These are phyloP conservation scores for Hydriomena furcata DNA, from an alignment of 2,888 invertebrate species.

Conservation along the genomic window DNA sequence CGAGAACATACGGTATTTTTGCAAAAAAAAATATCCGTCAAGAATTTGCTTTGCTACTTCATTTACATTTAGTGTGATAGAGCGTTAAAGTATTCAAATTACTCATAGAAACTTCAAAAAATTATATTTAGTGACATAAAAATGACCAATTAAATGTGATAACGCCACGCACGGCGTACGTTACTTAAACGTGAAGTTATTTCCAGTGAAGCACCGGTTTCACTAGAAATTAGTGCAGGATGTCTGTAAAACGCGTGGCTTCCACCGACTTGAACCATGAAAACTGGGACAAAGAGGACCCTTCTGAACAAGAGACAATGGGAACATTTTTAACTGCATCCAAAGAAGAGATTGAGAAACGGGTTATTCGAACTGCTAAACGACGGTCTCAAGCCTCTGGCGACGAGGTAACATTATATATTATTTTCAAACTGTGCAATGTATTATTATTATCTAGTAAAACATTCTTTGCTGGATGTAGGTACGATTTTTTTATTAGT, in stretches of 20 bases:
- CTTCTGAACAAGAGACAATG: conserved; percentile 85
- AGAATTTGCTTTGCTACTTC: too few species aligned
- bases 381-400: conserved; percentile 73
- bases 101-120: too few species aligned
- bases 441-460: too few species aligned
- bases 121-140: too few species aligned
- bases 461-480: too few species aligned
- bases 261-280: conserved; percentile 90
- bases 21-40: too few species aligned
- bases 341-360: conserved; percentile 87
- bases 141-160: conserved; percentile 6
- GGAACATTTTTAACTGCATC: conserved; percentile 87
- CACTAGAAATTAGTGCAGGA: conserved; percentile 49
- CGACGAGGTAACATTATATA: conserved; percentile 46
- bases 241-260: conserved; percentile 90
- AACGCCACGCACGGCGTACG: conserved; percentile 23
- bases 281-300: conserved; percentile 93
- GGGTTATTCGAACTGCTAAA: conserved; percentile 91
- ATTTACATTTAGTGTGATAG: too few species aligned
- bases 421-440: too few species aligned
- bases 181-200: conserved; percentile 10
- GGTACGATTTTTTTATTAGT: too few species aligned
- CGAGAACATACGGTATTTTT: too few species aligned
- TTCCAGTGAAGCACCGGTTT: not conserved
- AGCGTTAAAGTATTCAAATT: too few species aligned